phyloP scores from a whole-genome alignment of 2,797 vertebrate genomes.

The Myotis findleyi region DNA sequence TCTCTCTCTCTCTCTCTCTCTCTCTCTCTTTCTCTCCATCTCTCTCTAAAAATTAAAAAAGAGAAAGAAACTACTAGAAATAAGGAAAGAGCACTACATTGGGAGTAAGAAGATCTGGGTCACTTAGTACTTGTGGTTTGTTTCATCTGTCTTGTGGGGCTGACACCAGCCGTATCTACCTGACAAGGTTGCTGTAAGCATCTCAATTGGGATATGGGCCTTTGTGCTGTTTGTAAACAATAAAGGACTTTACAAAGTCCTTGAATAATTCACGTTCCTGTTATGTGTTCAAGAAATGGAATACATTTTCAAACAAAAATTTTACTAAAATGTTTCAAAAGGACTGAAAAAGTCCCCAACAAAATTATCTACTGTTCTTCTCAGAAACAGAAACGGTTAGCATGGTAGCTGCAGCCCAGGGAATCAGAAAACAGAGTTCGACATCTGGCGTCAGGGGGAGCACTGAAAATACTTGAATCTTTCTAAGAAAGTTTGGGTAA shows the following conservation, averaged over 20 bases:
- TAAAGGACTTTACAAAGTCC: conserved; percentile 1
- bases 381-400: neutral
- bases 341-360: neutral
- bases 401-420: neutral
- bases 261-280: conserved; percentile 34
- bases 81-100: neutral
- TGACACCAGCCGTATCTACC: neutral
- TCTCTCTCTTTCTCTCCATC: too few relatives aligned
- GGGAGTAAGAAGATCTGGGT: neutral
- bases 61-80: neutral
- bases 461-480: neutral
- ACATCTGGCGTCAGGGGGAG: neutral
- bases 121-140: neutral
- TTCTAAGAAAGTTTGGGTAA: neutral
- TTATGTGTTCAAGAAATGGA: conserved; percentile 12
- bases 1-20: neutral
- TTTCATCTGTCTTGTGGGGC: neutral
- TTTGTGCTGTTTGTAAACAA: neutral
- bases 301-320: neutral
- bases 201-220: neutral
- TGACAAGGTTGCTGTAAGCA: neutral
- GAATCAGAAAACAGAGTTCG: neutral
- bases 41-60: neutral
- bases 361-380: neutral
- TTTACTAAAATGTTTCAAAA: conserved; percentile 21